Evolutionary conservation across 2,888 invertebrate species (phyloP), one percentile per base, ranked within the genome.

Genomic region (Cremastinae sp.): DNA sequence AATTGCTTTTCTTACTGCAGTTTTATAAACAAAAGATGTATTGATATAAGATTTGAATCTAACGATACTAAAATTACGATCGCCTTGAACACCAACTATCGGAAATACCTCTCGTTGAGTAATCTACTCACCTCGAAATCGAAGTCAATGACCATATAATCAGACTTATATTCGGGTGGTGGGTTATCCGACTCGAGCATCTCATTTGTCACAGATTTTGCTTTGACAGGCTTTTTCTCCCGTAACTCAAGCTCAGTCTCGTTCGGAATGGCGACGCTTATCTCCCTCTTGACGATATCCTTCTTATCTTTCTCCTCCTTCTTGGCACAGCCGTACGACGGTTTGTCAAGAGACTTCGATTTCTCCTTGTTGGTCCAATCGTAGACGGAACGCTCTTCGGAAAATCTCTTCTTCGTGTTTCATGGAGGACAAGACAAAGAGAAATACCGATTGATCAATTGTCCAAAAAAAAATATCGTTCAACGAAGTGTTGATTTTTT

Each of bases 131-230:
- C 76, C 85, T 88, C 88, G 73, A 87, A 84, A 78, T 90, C 90
- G 69, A 91, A 88, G 83, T 91, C 90, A 79, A 91, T 90, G 78
- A 91, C 90, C 85, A 90, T 90, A 82, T 90, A 90, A 80, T 89
- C 87, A 81, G 89, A 84, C 84, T 88, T 90, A 81, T 89, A 88
- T 62, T 88, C 88, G 66, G 87, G 85, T 61, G 87, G 85, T 80
- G 85, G 84, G 84, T 86, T 88, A 79, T 88, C 89, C 75, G 89
- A 86, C 36, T 88, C 87, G 72, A 88, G 86, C 89, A 89, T 89
- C 80, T 89, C 89, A 89, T 88, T 88, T 86, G 88, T 85, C 79
- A 84, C 84, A 82, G 72, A 28, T 73, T 76, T 76, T 81, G 82
- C 88, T 81, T 69, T 73, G 64, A 76, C 73, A 28, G 54, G 64